Evolutionary conservation across 2,797 vertebrate species (phyloP).

Genomic region (Alcedo quadribrachys): DNA sequence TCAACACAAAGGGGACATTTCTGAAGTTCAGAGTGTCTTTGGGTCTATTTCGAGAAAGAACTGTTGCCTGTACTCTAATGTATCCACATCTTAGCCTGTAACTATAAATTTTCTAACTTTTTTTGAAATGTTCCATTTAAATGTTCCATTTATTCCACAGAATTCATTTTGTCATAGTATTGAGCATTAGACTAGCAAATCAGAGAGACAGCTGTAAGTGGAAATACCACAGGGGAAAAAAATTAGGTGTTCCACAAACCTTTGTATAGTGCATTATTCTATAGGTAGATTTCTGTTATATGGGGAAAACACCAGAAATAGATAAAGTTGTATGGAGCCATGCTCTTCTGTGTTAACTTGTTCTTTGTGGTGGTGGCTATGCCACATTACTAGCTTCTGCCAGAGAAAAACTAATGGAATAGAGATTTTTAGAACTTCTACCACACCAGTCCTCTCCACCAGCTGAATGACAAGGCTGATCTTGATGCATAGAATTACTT

Average conservation of each 20-base stretch:
- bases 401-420: background rate
- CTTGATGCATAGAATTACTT: background rate
- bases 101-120: background rate
- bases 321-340: background rate
- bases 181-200: background rate
- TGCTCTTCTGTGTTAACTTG: background rate
- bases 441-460: background rate
- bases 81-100: background rate
- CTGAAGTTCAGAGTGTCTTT: background rate
- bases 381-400: background rate
- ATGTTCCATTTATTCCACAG: background rate
- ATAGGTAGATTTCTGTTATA: background rate
- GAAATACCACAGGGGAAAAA: background rate
- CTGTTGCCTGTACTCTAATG: background rate
- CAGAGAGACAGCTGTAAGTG: background rate
- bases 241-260: background rate
- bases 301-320: background rate
- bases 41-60: background rate
- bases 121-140: background rate
- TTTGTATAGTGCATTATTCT: background rate
- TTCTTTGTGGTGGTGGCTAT: rapidly evolving
- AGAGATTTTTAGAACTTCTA: background rate
- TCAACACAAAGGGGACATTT: background rate
- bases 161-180: background rate
- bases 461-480: background rate